Evolutionary conservation across 2,113 vertebrate species (phyloP), one percentile per base, ranked within the genome.

Genomic region (Scomber scombrus): DNA sequence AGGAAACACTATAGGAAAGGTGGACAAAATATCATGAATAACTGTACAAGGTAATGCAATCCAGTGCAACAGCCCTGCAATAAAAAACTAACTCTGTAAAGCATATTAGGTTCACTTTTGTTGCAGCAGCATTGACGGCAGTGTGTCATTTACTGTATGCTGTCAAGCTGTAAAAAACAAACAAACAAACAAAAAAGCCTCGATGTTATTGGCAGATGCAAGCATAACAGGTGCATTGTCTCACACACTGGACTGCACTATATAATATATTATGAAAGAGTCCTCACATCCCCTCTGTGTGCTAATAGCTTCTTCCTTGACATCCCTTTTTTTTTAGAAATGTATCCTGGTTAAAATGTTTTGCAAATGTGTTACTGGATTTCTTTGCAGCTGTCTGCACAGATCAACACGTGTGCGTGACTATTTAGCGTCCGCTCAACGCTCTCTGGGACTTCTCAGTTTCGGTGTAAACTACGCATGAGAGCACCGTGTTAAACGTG

Each of bases 11-110:
- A 3, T 26, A 26, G 57, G 31, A 63, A 31, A 81, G 55, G 12
- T 66, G 46, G 76, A 73, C 51, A 29, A 71, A 79, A 81, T 73
- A 62, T 47, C 19, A 58, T 61, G 62, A 82, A 70, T 74, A 64
- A 62, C 23, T 56, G 51, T 64, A 74, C 31, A 31, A 79, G 55
- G 47, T 46, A 64, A 69, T 61, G 89, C 84, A 85, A 88, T 84
- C 58, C 64, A 77, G 21, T 76, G 87, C 79, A 86, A 82, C 29
- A 67, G 56, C 52, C 9, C 55, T 57, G 80, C 72, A 80, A 75
- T 49, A 16, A 71, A 26, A 67, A 77, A 50, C 4, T 14, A 50
- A 2, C 18, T 18, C 55, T 81, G 52, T 71, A 4, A 61, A 51
- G 46, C 69, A n/a, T 9, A 43, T 71, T 26, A 47, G 21, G 12